Percentiles rank a stretch among this genome's conserved stretches.
Conservation (phyloP, 2,797 vertebrate genomes). For the Serranus cabrilla region DNA sequence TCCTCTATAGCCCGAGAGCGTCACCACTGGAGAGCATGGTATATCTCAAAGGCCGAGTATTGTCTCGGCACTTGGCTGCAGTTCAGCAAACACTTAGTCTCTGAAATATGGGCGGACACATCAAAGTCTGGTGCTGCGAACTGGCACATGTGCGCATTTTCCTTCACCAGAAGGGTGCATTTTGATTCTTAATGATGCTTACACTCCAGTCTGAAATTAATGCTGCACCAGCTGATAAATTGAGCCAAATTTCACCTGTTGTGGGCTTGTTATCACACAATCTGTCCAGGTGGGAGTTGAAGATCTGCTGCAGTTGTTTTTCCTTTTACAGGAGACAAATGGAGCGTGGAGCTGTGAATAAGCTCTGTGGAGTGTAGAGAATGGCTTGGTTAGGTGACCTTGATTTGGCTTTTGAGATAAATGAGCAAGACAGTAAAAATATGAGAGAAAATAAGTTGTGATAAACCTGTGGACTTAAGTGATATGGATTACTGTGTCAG, state of each 20-base stretch:
- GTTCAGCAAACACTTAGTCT: slow-evolving; percentile 77
- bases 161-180: slow-evolving; percentile 60
- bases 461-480: slow-evolving; percentile 43
- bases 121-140: slow-evolving; percentile 72
- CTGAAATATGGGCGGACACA: slow-evolving; percentile 74
- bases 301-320: slow-evolving; percentile 57
- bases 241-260: slow-evolving; percentile 80
- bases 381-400: slow-evolving; percentile 67
- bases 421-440: slow-evolving; percentile 44
- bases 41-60: slow-evolving; percentile 73
- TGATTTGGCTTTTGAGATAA: slow-evolving; percentile 73
- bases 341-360: slow-evolving; percentile 70
- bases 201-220: slow-evolving; percentile 60
- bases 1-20: slow-evolving; percentile 65
- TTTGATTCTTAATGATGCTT: slow-evolving; percentile 79
- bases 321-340: slow-evolving; percentile 59
- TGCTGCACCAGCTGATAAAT: slow-evolving; percentile 66
- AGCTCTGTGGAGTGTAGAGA: slow-evolving; percentile 54
- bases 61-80: slow-evolving; percentile 70
- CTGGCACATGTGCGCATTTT: slow-evolving; percentile 70
- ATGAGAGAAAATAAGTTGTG: slow-evolving; percentile 33
- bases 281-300: slow-evolving; percentile 70
- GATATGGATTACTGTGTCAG: slow-evolving; percentile 26
- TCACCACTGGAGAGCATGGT: slow-evolving; percentile 72
- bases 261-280: slow-evolving; percentile 70